A percentile compares a stretch with the other conserved stretches of the same genome.
Conservation (phyloP, 2,888 invertebrate species). For the Cloeon dipterum region DNA sequence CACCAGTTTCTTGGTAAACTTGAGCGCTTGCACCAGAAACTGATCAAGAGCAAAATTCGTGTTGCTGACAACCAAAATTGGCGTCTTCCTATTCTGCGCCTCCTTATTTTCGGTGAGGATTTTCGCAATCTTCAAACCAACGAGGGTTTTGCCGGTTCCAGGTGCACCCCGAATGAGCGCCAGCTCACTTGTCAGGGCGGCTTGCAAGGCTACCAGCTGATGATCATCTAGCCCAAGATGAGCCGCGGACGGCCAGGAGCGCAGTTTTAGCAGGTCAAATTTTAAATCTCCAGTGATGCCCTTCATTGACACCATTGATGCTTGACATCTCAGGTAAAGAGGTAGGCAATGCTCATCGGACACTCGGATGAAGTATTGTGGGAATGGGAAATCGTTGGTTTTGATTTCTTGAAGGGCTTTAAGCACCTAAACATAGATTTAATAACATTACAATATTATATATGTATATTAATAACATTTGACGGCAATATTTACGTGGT, state of each 20-base stretch:
- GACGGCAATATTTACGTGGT: too few species aligned
- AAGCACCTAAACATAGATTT: too few species aligned
- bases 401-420: too few species aligned
- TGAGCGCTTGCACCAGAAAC: constrained; percentile 45
- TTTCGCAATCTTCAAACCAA: constrained; percentile 20
- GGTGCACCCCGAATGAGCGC: constrained; percentile 24
- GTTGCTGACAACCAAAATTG: constrained; percentile 52
- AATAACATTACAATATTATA: too few species aligned
- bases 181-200: constrained; percentile 15
- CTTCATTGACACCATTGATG: too few species aligned
- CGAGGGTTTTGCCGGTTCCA: constrained; percentile 24
- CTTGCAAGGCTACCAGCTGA: constrained; percentile 15
- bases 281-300: too few species aligned
- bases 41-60: constrained; percentile 78
- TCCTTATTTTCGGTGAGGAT: constrained; percentile 15
- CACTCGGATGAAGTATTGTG: constrained; percentile 36
- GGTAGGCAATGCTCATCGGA: constrained; percentile 16
- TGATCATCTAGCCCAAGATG: constrained; percentile 12
- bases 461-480: too few species aligned
- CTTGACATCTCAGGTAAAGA: constrained; percentile 19
- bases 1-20: constrained; percentile 31
- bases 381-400: constrained; percentile 48
- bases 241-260: constrained; percentile 3
- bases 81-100: constrained; percentile 14
- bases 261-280: constrained; percentile 7